phyloP scores from a whole-genome alignment of 2,797 vertebrate genomes.

The Oreonectes daqikongensis region DNA sequence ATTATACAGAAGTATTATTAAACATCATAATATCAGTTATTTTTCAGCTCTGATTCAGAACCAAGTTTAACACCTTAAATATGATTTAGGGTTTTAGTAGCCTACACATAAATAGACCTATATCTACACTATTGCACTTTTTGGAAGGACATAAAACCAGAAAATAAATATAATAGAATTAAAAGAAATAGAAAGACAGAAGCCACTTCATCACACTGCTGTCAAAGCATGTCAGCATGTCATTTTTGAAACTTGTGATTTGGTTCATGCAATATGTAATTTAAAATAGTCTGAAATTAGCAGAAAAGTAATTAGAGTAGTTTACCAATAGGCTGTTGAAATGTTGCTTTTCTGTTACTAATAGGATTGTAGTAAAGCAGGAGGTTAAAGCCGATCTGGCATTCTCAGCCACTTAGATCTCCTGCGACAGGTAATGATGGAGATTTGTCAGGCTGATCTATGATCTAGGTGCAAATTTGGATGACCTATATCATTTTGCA shows the following conservation, averaged over 20 bases:
- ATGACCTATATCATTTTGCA: background rate
- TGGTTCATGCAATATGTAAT: slow-evolving; percentile 24
- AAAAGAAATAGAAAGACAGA: too few species aligned
- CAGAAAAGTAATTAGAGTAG: slow-evolving; percentile 61
- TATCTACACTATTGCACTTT: too few species aligned
- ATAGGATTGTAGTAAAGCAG: slow-evolving; percentile 77
- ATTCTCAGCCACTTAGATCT: slow-evolving; percentile 62
- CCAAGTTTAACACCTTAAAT: too few species aligned
- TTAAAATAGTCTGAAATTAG: slow-evolving; percentile 4
- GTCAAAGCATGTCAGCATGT: background rate
- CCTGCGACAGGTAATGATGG: background rate
- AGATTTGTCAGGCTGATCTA: background rate
- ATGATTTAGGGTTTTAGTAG: background rate
- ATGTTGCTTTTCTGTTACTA: slow-evolving; percentile 67
- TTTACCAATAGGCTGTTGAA: slow-evolving; percentile 63
- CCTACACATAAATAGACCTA: background rate
- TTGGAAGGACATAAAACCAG: too few species aligned
- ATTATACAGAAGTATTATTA: too few species aligned
- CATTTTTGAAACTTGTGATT: background rate
- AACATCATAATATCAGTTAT: too few species aligned
- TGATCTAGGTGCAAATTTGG: background rate
- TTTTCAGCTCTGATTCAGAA: too few species aligned
- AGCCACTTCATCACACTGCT: background rate
- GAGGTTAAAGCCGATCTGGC: slow-evolving; percentile 70
- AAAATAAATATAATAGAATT: too few species aligned